A percentile compares a stretch with the other conserved stretches of the same genome.
Evolutionary conservation across 2,113 vertebrate genomes (phyloP).

Genomic region (Bothrops jararaca): DNA sequence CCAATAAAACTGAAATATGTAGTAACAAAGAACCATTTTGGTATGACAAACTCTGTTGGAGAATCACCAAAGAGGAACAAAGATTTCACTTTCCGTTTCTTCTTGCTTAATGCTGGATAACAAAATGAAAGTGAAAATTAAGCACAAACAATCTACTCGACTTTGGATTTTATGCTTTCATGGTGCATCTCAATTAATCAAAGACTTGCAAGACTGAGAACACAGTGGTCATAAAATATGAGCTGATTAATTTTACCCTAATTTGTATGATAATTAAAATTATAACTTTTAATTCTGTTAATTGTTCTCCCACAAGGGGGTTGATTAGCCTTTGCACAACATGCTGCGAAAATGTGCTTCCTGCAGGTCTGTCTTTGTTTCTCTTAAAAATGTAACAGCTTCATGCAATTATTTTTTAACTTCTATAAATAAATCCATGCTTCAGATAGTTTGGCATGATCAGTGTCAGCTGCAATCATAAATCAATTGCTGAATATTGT

Average conservation of each 20-base stretch:
- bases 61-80: background rate
- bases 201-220: slow-evolving; percentile 55
- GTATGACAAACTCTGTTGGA: background rate
- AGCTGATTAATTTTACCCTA: slow-evolving; percentile 77
- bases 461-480: slow-evolving; percentile 51
- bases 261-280: slow-evolving; percentile 82
- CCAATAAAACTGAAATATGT: background rate
- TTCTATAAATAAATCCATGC: slow-evolving; percentile 56
- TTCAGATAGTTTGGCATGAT: slow-evolving; percentile 51
- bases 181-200: slow-evolving; percentile 73
- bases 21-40: background rate
- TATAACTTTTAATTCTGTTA: slow-evolving; percentile 74
- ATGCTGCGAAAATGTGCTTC: slow-evolving; percentile 59
- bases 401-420: slow-evolving; percentile 58
- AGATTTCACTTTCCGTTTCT: background rate
- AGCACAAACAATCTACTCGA: slow-evolving; percentile 35
- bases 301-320: slow-evolving; percentile 74
- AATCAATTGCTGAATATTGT: slow-evolving; percentile 62
- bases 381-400: slow-evolving; percentile 49
- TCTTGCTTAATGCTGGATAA: background rate
- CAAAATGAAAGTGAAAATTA: background rate
- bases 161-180: slow-evolving; percentile 59
- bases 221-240: slow-evolving; percentile 64
- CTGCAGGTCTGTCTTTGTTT: slow-evolving; percentile 61
- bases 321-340: slow-evolving; percentile 67